Evolutionary conservation across 2,113 vertebrate genomes (phyloP), one percentile per base, ranked within the genome.

Genomic region (Ellobius talpinus): DNA sequence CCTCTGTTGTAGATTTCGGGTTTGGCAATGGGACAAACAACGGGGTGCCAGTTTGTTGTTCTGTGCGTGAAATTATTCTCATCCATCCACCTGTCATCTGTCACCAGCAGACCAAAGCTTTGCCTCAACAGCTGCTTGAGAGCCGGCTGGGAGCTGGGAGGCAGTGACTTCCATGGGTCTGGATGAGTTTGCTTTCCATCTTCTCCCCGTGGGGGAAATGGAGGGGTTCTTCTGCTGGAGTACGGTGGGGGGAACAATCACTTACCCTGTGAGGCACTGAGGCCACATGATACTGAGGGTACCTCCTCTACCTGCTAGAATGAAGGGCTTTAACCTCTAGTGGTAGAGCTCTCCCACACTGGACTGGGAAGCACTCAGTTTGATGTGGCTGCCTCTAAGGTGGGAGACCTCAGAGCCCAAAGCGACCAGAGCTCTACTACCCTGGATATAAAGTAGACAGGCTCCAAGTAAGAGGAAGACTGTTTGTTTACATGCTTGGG

Each of bases 41-140:
- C 0, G 52, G 29, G 79, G 9, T 14, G 88, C 72, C 4, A 0
- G 42, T 66, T 42, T 19, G 92, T 42, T 72, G 11, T 33, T 68
- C 61, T 6, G 6, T 23, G 68, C 29, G 17, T 65, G 21, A 14
- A 52, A 11, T 79, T 1, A 7, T 14, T 21, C 10, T 3, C 39
- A 1, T 0, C 0, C 24, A 5, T 42, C 26, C 36, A 3, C 74
- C 10, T 74, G 63, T 74, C 93, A 29, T 33, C 79, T 1, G 0
- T 63, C 29, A 61, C 16, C 55, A 81, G 78, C 77, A 65, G 93
- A 77, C 17, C 66, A 21, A 45, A 36, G 61, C 33, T 68, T 88
- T 1, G 33, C 65, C 72, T 26, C 19, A 36, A 50, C 93, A 72
- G 96, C 65, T 70, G 97, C 84, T 93, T 21, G 42, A 0, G 82